Evolutionary conservation across 2,888 invertebrate genomes (phyloP).

Genomic region (Lasioglossum villosulum): DNA sequence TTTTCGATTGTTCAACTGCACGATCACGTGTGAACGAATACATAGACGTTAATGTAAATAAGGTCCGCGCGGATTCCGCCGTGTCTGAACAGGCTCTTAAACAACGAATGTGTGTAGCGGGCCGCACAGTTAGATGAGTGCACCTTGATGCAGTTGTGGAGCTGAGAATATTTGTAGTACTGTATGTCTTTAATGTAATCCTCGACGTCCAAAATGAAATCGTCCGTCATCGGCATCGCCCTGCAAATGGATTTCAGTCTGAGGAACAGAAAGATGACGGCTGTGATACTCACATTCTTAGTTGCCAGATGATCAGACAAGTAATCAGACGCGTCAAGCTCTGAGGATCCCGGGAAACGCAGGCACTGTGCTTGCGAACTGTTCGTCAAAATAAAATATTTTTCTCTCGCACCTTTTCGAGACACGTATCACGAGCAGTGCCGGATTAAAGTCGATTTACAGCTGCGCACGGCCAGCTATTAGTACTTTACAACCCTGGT

Average conservation of each 20-base stretch:
- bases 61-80: too few relatives aligned
- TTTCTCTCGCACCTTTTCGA: too few relatives aligned
- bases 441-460: too few relatives aligned
- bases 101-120: too few relatives aligned
- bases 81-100: too few relatives aligned
- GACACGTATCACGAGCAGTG: too few relatives aligned
- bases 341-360: slow-evolving; percentile 68
- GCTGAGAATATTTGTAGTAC: slow-evolving; percentile 48
- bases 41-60: too few relatives aligned
- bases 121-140: neutral
- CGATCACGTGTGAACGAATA: too few relatives aligned
- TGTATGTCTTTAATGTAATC: slow-evolving; percentile 29
- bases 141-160: slow-evolving; percentile 67
- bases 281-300: slow-evolving; percentile 70
- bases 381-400: neutral
- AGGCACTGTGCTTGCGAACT: slow-evolving; percentile 35
- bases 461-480: too few relatives aligned
- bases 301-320: slow-evolving; percentile 70
- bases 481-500: too few relatives aligned
- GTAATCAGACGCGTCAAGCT: slow-evolving; percentile 64
- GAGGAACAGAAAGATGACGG: accelerated
- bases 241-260: slow-evolving; percentile 38
- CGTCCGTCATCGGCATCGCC: slow-evolving; percentile 36
- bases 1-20: too few relatives aligned
- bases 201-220: slow-evolving; percentile 7